Conservation (phyloP, 2,113 vertebrate species). For the Psammodynastes pulverulentus region DNA sequence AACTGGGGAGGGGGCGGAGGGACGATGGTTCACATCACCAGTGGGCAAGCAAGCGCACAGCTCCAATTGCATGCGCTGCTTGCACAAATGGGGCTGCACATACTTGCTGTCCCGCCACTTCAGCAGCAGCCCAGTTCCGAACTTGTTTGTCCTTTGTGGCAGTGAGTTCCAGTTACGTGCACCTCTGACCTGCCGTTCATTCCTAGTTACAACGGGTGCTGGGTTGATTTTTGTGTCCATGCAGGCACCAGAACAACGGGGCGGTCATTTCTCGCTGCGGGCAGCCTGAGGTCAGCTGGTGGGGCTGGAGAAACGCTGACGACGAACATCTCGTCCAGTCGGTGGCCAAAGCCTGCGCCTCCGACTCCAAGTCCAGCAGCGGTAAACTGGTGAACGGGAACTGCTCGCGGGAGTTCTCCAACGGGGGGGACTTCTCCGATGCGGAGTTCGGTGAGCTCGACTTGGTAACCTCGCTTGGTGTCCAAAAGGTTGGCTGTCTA, state of each 20-base stretch:
- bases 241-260: conserved; percentile 90
- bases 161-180: background rate
- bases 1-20: too few relatives aligned
- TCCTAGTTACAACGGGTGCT: accelerated
- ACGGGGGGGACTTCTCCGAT: conserved; percentile 84
- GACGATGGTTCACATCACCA: too few relatives aligned
- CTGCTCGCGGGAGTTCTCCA: conserved; percentile 74
- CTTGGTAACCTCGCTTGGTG: accelerated
- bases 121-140: too few relatives aligned
- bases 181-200: background rate
- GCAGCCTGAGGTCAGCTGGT: conserved; percentile 98
- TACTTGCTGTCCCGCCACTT: too few relatives aligned
- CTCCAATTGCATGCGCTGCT: too few relatives aligned
- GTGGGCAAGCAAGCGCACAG: too few relatives aligned
- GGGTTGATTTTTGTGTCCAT: background rate
- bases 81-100: too few relatives aligned
- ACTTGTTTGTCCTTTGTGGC: background rate
- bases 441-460: conserved; percentile 85
- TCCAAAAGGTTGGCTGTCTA: background rate
- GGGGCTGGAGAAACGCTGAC: conserved; percentile 97
- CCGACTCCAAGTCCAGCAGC: conserved; percentile 75
- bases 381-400: conserved; percentile 73
- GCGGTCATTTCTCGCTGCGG: conserved; percentile 96
- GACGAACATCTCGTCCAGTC: conserved; percentile 95
- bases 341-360: conserved; percentile 91